These are phyloP conservation scores for Columba livia DNA, from an alignment of 2,113 vertebrate genomes.

Conservation along the genomic window DNA sequence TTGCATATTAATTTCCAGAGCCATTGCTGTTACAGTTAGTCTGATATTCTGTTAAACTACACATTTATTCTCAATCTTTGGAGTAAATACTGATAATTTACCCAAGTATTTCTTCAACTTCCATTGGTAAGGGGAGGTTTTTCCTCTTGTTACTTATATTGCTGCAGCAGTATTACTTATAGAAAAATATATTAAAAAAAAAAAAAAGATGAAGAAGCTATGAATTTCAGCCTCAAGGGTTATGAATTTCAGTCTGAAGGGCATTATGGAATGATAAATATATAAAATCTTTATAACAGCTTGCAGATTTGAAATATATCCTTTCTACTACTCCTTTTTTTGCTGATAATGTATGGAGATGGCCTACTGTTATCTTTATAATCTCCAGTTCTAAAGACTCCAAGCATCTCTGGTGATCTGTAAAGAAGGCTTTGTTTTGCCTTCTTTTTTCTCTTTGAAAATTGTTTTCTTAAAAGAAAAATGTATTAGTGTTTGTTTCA, in stretches of 20 bases:
- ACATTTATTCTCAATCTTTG: not conserved
- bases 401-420: not conserved
- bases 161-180: not conserved
- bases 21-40: not conserved
- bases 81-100: not conserved
- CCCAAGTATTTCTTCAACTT: not conserved
- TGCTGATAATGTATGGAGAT: not conserved
- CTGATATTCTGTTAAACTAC: not conserved
- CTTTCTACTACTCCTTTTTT: not conserved
- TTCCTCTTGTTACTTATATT: not conserved
- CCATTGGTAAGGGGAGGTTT: not conserved
- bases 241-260: not conserved
- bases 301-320: not conserved
- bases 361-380: not conserved
- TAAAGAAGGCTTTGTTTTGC: not conserved
- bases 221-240: not conserved
- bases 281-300: not conserved
- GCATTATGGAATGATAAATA: not conserved
- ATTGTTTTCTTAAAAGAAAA: not conserved
- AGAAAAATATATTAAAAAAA: not conserved
- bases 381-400: not conserved
- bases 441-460: not conserved
- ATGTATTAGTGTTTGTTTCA: not conserved
- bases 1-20: conserved; percentile 15
- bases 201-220: not conserved